Base-by-base conservation (phyloP, 1,140 invertebrate genomes). In the Calycopis cecrops region DNA sequence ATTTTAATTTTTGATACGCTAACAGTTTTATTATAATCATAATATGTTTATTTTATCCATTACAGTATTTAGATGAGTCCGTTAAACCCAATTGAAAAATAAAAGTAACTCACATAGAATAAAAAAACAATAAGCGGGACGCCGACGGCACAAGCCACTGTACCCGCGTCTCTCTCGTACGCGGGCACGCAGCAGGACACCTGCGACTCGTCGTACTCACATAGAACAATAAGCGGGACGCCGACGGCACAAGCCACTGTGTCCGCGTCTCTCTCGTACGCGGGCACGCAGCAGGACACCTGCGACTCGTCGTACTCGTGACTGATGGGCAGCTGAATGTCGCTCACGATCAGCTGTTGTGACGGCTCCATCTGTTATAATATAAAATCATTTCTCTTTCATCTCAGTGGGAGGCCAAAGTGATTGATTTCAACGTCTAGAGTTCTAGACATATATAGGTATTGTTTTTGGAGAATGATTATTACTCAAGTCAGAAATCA, bases 91-190 rank as follows among this genome's bases (percentile, higher is more conserved):
- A n/a, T n/a, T n/a, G n/a, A n/a, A n/a, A n/a, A n/a, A n/a, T n/a
- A n/a, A n/a, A n/a, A n/a, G n/a, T n/a, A n/a, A 73, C 80, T 72
- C 37, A 86, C 80, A 84, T 1, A 71, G 44, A 6, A 86, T n/a
- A n/a, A n/a, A n/a, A n/a, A n/a, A n/a, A n/a, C 81, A 35, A 70
- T 71, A 12, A 86, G 69, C 4, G 75, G 71, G 40, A 82, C 57
- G 0, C 65, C 52, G 33, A 65, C 48, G 3, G 83, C 69, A 49
- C 83, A 86, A 6, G 71, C 28, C 38, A 60, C 65, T 9, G 58
- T 52, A 0, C 71, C 55, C 1, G 55, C 54, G 56, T 59, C 60
- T 16, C 70, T 66, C 8, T 40, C 35, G 56, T 79, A 62, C 9
- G 67, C 65, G 10, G 71, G 76, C 55, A 71, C 78, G 54, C 83